Conservation (phyloP, 1,140 invertebrate species). For the Centruroides vittatus region DNA sequence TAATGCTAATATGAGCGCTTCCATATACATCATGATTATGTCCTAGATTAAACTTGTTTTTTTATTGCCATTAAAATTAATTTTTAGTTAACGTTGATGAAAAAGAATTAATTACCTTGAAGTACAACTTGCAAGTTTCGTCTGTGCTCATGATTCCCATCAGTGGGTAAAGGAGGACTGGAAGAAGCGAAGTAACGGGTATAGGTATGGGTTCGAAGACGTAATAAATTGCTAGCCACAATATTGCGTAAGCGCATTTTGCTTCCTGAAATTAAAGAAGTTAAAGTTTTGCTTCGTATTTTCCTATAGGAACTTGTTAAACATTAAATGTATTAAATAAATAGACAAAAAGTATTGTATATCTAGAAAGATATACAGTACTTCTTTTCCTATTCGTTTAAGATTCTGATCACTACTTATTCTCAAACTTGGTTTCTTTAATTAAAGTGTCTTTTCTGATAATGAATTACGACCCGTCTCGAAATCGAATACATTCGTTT, state of each 20-base stretch:
- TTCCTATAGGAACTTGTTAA: too few species aligned
- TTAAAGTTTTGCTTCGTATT: too few species aligned
- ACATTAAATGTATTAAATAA: too few species aligned
- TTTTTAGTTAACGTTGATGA: not conserved
- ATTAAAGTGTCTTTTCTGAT: too few species aligned
- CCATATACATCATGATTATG: conserved; percentile 40
- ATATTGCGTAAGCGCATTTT: conserved; percentile 20
- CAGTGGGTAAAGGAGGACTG: conserved; percentile 62
- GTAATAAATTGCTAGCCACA: conserved; percentile 22
- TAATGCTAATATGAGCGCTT: conserved; percentile 27
- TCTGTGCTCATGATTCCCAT: conserved; percentile 42
- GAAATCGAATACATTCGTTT: too few species aligned
- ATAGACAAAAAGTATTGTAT: too few species aligned
- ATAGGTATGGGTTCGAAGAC: conserved; percentile 53
- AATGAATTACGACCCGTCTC: too few species aligned
- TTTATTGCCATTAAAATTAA: not conserved
- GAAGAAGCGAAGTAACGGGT: conserved; percentile 63
- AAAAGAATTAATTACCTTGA: conserved; percentile 35
- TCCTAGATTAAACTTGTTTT: conserved; percentile 24
- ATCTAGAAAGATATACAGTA: too few species aligned
- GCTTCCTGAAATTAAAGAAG: conserved; percentile 3
- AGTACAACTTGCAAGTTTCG: conserved; percentile 37
- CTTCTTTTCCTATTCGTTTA: too few species aligned
- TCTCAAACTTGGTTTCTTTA: too few species aligned
- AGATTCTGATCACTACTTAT: too few species aligned